These are phyloP conservation scores for Tipula lateralis DNA, from an alignment of 2,888 invertebrate genomes.

Conservation along the genomic window DNA sequence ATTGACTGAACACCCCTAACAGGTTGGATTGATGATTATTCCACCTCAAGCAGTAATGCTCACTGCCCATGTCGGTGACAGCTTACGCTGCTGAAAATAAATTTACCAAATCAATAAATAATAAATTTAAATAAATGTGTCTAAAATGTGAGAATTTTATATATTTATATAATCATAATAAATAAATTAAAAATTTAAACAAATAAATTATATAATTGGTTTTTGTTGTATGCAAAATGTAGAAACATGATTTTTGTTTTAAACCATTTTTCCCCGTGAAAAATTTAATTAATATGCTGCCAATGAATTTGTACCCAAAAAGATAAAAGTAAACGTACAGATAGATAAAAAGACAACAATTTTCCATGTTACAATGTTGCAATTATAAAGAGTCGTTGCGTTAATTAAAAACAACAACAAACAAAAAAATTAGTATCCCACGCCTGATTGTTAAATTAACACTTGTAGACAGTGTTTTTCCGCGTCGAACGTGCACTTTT, in stretches of 20 bases:
- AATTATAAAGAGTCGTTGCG: slow-evolving; percentile 36
- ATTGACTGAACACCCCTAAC: slow-evolving; percentile 94
- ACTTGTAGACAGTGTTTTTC: neutral
- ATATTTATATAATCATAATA: neutral
- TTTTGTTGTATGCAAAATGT: neutral
- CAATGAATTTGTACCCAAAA: slow-evolving; percentile 28
- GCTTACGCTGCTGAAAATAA: slow-evolving; percentile 63
- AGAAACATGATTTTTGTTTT: neutral
- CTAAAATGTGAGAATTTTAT: neutral
- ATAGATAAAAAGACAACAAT: neutral
- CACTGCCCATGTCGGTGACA: slow-evolving; percentile 95
- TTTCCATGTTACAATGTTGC: neutral
- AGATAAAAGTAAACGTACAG: neutral
- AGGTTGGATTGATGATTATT: slow-evolving; percentile 98
- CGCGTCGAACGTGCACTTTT: neutral
- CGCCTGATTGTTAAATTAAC: slow-evolving; percentile 47
- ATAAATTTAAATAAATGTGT: neutral
- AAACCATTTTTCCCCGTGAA: neutral
- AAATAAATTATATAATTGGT: slow-evolving; percentile 6
- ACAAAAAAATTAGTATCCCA: slow-evolving; percentile 40
- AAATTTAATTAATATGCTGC: slow-evolving; percentile 32
- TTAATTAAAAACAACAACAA: slow-evolving; percentile 43
- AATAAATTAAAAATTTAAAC: neutral
- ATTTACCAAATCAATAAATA: slow-evolving; percentile 27
- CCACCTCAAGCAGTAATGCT: slow-evolving; percentile 98